phyloP scores from a whole-genome alignment of 2,888 invertebrate species.

The Brachypterus glaber region DNA sequence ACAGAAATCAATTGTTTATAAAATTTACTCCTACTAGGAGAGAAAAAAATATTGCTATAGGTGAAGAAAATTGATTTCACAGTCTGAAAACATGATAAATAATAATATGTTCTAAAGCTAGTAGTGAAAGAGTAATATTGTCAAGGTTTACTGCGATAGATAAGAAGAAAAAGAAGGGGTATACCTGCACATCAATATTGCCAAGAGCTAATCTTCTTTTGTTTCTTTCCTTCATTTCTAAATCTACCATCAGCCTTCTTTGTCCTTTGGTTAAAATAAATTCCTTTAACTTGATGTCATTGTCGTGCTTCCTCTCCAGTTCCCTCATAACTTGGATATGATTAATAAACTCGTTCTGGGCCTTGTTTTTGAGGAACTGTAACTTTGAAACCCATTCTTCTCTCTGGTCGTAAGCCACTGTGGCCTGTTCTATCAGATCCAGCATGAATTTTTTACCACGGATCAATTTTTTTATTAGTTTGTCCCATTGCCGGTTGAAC shows the following conservation, averaged over 20 bases:
- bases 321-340: slow-evolving; percentile 74
- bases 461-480: slow-evolving; percentile 63
- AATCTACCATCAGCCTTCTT: slow-evolving; percentile 62
- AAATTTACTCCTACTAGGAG: too few species aligned
- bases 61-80: too few species aligned
- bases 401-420: slow-evolving; percentile 82
- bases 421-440: slow-evolving; percentile 81
- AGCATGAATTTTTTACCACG: slow-evolving; percentile 74
- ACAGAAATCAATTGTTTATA: too few species aligned
- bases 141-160: too few species aligned
- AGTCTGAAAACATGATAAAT: too few species aligned
- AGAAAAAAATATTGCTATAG: too few species aligned
- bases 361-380: slow-evolving; percentile 66
- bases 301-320: slow-evolving; percentile 72
- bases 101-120: too few species aligned
- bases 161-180: too few species aligned
- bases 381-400: slow-evolving; percentile 75
- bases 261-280: slow-evolving; percentile 81
- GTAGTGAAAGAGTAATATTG: too few species aligned
- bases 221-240: slow-evolving; percentile 62
- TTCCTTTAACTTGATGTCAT: slow-evolving; percentile 74
- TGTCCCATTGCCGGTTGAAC: slow-evolving; percentile 75
- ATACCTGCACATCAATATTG: slow-evolving; percentile 52
- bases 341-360: slow-evolving; percentile 58
- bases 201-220: slow-evolving; percentile 58